phyloP scores from a whole-genome alignment of 2,888 invertebrate species.

The Pterostichus niger region DNA sequence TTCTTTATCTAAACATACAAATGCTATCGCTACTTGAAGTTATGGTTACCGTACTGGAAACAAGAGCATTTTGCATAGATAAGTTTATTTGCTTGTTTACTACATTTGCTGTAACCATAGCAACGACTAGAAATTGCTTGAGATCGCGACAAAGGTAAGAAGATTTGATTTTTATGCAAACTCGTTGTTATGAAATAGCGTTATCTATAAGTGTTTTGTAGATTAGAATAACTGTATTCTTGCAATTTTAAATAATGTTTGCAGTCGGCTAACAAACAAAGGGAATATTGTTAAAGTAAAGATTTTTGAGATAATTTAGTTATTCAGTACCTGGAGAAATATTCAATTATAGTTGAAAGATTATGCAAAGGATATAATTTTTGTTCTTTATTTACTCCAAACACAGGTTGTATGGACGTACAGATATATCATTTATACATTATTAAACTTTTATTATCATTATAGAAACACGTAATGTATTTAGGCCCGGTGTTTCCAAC shows the following conservation, averaged over 20 bases:
- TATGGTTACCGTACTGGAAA: conserved; percentile 1
- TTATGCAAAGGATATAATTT: not conserved
- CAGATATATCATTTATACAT: no score
- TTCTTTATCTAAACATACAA: conserved; percentile 13
- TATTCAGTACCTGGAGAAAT: conserved; percentile 8
- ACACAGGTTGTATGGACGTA: no score
- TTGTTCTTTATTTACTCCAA: no score
- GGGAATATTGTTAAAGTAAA: conserved; percentile 24
- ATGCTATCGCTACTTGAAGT: conserved; percentile 2
- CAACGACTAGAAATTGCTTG: conserved; percentile 22
- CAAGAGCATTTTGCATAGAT: conserved; percentile 21
- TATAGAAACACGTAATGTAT: no score
- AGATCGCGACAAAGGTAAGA: conserved; percentile 50
- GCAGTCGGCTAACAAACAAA: conserved; percentile 20
- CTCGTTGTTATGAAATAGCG: conserved; percentile 44
- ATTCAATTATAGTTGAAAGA: conserved; percentile 20
- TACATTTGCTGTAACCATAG: conserved; percentile 3
- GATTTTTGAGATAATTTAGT: conserved; percentile 31
- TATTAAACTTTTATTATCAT: no score
- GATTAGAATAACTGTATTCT: conserved; percentile 45
- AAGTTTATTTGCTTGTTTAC: conserved; percentile 47
- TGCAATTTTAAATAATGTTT: conserved; percentile 16
- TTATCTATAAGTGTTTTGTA: conserved; percentile 48
- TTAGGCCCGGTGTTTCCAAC: no score
- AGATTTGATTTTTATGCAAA: conserved; percentile 50